Percentiles rank a stretch among this genome's conserved stretches.
Evolutionary conservation across 1,140 invertebrate genomes (phyloP).

Genomic region (Trichogramma pretiosum): DNA sequence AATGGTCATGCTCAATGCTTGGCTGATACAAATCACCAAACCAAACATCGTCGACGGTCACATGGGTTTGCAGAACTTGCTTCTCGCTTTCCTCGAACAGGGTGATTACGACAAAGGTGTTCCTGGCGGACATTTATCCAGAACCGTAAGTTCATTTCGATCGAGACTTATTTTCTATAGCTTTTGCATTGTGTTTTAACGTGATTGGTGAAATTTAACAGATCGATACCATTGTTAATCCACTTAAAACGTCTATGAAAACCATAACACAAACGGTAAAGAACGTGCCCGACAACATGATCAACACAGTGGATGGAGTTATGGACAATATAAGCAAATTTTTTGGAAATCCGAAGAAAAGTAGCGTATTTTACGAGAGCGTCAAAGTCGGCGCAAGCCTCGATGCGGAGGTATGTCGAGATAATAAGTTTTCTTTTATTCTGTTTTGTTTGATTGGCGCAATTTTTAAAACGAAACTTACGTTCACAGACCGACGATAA

Average conservation of each 20-base stretch:
- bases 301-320: slow-evolving; percentile 72
- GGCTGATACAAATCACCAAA: slow-evolving; percentile 64
- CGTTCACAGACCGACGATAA: slow-evolving; percentile 66
- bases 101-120: slow-evolving; percentile 67
- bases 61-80: slow-evolving; percentile 57
- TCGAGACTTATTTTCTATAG: too few species aligned
- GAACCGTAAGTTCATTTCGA: slow-evolving; percentile 42
- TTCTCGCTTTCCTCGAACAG: slow-evolving; percentile 70
- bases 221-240: slow-evolving; percentile 72
- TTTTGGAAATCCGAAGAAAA: slow-evolving; percentile 44
- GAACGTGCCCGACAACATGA: slow-evolving; percentile 74
- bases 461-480: slow-evolving; percentile 6
- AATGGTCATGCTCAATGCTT: slow-evolving; percentile 76
- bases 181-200: too few species aligned
- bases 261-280: slow-evolving; percentile 63
- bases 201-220: too few species aligned
- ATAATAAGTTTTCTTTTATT: not conserved
- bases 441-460: not conserved
- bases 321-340: slow-evolving; percentile 65
- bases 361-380: slow-evolving; percentile 40
- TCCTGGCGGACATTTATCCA: slow-evolving; percentile 49
- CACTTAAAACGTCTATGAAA: slow-evolving; percentile 71
- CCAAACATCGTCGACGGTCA: slow-evolving; percentile 54
- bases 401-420: slow-evolving; percentile 50
- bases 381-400: slow-evolving; percentile 55